Evolutionary conservation across 2,113 vertebrate species (phyloP), one percentile per base, ranked within the genome.

Genomic region (Oplegnathus fasciatus): DNA sequence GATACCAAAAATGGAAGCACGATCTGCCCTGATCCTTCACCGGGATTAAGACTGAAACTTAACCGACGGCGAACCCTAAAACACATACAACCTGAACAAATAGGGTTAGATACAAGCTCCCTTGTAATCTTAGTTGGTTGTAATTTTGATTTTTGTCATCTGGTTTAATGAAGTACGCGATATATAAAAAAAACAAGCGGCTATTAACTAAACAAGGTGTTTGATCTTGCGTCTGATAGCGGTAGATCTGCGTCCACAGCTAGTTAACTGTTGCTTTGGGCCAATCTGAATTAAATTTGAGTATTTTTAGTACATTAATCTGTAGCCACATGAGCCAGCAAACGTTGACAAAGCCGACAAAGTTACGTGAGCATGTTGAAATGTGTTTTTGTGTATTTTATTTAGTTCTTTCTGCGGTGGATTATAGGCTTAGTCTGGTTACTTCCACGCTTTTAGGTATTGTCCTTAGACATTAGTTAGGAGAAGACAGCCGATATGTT

Each of bases 1-100:
- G 6, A 54, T 7, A 54, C 76, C 64, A 78, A 84, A 90, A 71
- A 90, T 88, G 84, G 86, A 82, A 78, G 34, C 60, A 15, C 61
- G 32, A 9, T 28, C 42, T 58, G 40, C 6, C 8, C 32, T 18
- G 55, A 32, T 42, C 4, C 24, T 26, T 22, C 9, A 9, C 4
- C 37, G 7, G 44, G n/a, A 22, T 58, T 28, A 20, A 26, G 13
- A 14, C 10, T 11, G 72, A 80, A 69, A 73, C 66, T 2, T 18
- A 71, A 24, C 30, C 30, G 5, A n/a, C 8, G 4, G 24, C 68
- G 52, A 30, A 24, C 6, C 10, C 1, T 24, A 7, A 0, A 28
- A n/a, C 26, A 13, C 0, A 10, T 4, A 2, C 7, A 15, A 44
- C 30, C 14, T 2, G n/a, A 28, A 58, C 24, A 48, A 1, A 11